These are phyloP conservation scores for Drosophila pandora DNA, from an alignment of 1,140 invertebrate species.

Conservation along the genomic window DNA sequence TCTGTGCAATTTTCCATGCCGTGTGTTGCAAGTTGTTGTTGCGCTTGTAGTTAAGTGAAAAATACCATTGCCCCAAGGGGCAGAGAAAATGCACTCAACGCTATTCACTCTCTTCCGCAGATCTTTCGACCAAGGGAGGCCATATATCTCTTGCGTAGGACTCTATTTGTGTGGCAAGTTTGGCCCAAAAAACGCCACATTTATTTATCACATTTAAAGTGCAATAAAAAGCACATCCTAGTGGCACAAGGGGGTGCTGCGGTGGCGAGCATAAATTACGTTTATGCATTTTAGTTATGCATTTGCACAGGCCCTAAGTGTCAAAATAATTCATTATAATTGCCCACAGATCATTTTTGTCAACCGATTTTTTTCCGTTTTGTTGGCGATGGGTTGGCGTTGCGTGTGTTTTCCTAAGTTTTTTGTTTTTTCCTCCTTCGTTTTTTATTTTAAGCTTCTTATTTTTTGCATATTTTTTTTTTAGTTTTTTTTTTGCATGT, in stretches of 20 bases:
- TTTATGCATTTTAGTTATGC: slow-evolving; percentile 78
- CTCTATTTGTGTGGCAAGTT: slow-evolving; percentile 49
- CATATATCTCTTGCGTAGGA: slow-evolving; percentile 42
- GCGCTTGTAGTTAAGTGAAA: slow-evolving; percentile 60
- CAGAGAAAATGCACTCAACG: slow-evolving; percentile 11
- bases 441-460: slow-evolving; percentile 8
- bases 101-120: slow-evolving; percentile 1
- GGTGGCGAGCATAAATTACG: slow-evolving; percentile 68
- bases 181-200: slow-evolving; percentile 40
- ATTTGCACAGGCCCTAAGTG: slow-evolving; percentile 73
- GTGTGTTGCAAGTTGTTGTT: slow-evolving; percentile 31
- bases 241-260: slow-evolving; percentile 5
- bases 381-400: slow-evolving; percentile 42
- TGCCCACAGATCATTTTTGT: slow-evolving; percentile 82
- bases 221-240: slow-evolving; percentile 75
- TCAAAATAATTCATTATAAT: slow-evolving; percentile 83
- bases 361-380: slow-evolving; percentile 49
- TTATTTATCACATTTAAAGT: slow-evolving; percentile 83
- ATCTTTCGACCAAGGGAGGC: not conserved
- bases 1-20: slow-evolving; percentile 68
- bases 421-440: slow-evolving; percentile 16
- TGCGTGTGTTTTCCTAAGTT: slow-evolving; percentile 3
- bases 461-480: slow-evolving; percentile 19
- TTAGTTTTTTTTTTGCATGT: slow-evolving; percentile 32
- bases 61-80: slow-evolving; percentile 51